Evolutionary conservation across 1,140 invertebrate genomes (phyloP).

Genomic region (Metopolophium dirhodum): DNA sequence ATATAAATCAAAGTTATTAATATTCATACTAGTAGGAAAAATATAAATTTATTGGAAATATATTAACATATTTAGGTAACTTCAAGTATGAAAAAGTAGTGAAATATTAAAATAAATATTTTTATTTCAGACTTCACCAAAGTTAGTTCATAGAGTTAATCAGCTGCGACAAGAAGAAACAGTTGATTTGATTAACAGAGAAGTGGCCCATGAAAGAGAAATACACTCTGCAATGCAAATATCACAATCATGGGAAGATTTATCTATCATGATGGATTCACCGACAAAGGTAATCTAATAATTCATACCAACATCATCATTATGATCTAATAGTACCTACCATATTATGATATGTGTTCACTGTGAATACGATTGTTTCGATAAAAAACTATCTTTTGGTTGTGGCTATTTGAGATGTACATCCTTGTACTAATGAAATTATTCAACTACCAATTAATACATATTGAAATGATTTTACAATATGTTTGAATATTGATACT

Average conservation of each 20-base stretch:
- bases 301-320: background rate
- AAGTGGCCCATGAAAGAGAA: conserved; percentile 88
- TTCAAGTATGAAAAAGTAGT: background rate
- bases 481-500: background rate
- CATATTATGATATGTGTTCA: background rate
- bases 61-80: background rate
- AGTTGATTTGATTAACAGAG: conserved; percentile 79
- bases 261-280: conserved; percentile 75
- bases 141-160: conserved; percentile 80
- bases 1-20: background rate
- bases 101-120: background rate
- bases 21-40: background rate
- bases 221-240: conserved; percentile 87
- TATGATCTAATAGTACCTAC: background rate
- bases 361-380: background rate
- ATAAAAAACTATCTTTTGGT: background rate
- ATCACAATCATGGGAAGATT: conserved; percentile 88
- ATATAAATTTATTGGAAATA: background rate
- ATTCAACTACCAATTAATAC: background rate
- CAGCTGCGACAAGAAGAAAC: conserved; percentile 88
- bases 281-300: conserved; percentile 56
- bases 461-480: background rate
- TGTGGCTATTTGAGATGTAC: background rate
- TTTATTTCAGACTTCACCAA: conserved; percentile 67
- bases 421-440: background rate